These are phyloP conservation scores for Muntiacus reevesi DNA, from an alignment of 2,113 vertebrate genomes.

Conservation along the genomic window DNA sequence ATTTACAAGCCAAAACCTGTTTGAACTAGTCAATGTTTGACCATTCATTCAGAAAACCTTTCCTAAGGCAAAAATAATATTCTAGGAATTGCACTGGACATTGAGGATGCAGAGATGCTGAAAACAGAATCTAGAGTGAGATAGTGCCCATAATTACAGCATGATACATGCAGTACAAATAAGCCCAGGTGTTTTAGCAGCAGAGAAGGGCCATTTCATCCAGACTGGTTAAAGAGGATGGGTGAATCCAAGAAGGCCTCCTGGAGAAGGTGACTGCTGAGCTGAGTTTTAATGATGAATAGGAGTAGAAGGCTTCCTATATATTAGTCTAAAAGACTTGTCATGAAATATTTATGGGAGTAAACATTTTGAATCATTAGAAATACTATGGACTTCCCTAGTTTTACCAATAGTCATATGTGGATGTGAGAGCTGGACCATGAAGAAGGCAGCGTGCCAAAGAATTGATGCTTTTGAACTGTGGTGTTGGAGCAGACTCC, in stretches of 20 bases:
- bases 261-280: neutral
- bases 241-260: neutral
- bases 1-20: conserved; percentile 37
- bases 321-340: neutral
- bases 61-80: conserved; percentile 36
- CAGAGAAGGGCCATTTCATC: neutral
- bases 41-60: conserved; percentile 45
- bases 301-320: neutral
- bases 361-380: neutral
- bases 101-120: neutral
- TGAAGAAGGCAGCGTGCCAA: neutral
- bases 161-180: neutral
- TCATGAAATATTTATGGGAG: neutral
- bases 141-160: neutral
- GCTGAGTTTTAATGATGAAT: neutral
- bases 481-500: neutral
- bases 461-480: neutral
- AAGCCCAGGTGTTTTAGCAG: neutral
- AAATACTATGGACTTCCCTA: neutral
- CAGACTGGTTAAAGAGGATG: neutral
- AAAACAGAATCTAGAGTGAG: neutral
- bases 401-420: neutral
- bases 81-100: neutral
- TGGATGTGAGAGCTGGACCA: neutral
- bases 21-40: conserved; percentile 28